Conservation (phyloP, 2,797 vertebrate genomes). For the Thaleichthys pacificus region DNA sequence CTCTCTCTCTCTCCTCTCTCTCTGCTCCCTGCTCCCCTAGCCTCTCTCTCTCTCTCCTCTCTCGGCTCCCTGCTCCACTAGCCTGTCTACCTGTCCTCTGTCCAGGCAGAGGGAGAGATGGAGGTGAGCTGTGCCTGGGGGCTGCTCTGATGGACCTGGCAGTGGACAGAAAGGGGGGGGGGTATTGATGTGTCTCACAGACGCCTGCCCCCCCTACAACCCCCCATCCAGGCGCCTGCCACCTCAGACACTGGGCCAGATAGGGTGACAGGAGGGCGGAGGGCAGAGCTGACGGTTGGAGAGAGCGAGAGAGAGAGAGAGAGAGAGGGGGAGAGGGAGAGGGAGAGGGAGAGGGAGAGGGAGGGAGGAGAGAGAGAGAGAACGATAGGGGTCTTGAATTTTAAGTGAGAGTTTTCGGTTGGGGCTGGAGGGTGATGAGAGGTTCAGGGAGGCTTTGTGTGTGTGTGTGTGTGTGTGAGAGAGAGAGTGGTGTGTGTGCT, state of each 20-base stretch:
- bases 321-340: not conserved
- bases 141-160: not conserved
- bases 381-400: no score
- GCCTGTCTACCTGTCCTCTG: not conserved
- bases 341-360: not conserved
- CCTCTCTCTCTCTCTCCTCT: no score
- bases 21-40: not conserved
- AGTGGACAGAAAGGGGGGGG: not conserved
- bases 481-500: not conserved
- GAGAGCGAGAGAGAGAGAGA: not conserved
- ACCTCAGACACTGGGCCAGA: not conserved
- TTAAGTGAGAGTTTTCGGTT: not conserved
- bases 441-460: conserved; percentile 4
- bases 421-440: not conserved
- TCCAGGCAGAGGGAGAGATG: not conserved
- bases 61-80: not conserved
- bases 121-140: not conserved
- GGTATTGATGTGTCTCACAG: not conserved
- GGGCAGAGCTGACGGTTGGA: no score
- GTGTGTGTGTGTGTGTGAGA: not conserved
- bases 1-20: not conserved
- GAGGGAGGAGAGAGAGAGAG: not conserved
- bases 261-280: not conserved
- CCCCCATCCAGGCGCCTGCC: conserved; percentile 3
- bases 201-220: not conserved